Evolutionary conservation across 2,113 vertebrate species (phyloP), one percentile per base, ranked within the genome.

Genomic region (Hemibates koningsi): DNA sequence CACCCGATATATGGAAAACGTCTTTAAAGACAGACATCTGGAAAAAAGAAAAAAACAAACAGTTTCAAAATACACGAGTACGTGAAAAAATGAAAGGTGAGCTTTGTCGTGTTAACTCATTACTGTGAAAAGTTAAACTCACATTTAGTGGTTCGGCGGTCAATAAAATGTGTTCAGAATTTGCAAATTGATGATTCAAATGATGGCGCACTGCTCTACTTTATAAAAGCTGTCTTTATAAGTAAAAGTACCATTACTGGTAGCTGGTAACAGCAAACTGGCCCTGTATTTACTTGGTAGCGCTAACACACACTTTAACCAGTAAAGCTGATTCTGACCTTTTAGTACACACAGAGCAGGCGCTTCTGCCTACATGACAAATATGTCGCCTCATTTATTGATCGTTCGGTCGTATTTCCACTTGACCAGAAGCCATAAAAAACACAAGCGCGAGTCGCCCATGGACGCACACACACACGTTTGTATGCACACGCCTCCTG

Each of bases 341-440:
- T 66, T 66, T 6, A 24, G 45, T 43, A 14, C 14, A 73, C 21
- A 16, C 2, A 56, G 1, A 11, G 17, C 36, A 57, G 50, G 27
- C 3, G 1, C 14, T 6, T 48, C 43, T 53, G 68, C 84, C 56
- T 73, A 59, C 66, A 66, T 63, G 45, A 86, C 52, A 68, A 38
- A 19, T 36, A 10, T 8, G 32, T 86, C 54, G 27, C 78, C 32
- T 78, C 50, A 57, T 38, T 85, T 61, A 81, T 68, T 57, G 38
- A 29, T 63, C 53, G 53, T 76, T 76, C 29, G 21, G 11, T 29
- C 80, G 93, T 87, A 83, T 73, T 73, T 73, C 38, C 38, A 68
- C 92, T 93, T 90, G 38, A 80, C 76, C 87, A 86, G n/a, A 41
- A 84, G 85, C 83, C 86, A 86, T 56, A 29, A 85, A 82, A 88